Evolutionary conservation across 1,140 invertebrate species (phyloP), one percentile per base, ranked within the genome.

Genomic region (Drosophila lowei): DNA sequence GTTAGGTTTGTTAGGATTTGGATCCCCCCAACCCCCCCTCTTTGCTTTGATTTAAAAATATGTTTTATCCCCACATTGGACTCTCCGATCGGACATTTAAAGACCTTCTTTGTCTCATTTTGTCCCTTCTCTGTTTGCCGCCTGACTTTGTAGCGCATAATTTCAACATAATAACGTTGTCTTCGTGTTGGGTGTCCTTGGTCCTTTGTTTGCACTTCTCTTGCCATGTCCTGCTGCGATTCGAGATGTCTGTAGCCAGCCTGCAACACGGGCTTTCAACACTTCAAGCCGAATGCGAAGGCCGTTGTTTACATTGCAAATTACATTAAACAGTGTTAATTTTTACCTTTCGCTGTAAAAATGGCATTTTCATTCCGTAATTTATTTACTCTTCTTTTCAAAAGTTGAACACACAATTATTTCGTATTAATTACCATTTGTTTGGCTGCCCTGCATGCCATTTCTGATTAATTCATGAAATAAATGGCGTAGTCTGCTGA

Each of bases 11-110:
- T 34, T 34, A 3, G 0, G 30, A 8, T 34, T 34, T 9, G 9
- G 30, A n/a, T 38, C 1, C 34, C 4, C 76, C 65, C 77, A 58
- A 65, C 30, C 1, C 72, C 65, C 81, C 64, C 71, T 64, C 67
- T 76, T 67, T 25, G 61, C 78, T 88, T 79, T 88, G 83, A 88
- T 88, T 88, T 88, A 88, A 88, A 88, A 88, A 88, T 88, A 88
- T 88, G 83, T 83, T 88, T 88, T 70, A 71, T 72, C 65, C 80
- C 41, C 30, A 43, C 56, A 75, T 66, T 47, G 18, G 38, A 8
- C 21, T 28, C 28, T 16, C 48, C 47, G 48, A 43, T 43, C 16
- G 54, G 25, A 15, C 61, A 50, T 65, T 59, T 56, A 70, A 77
- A 43, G 71, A 42, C 58, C 54, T 56, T 86, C 52, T 0, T 25